A percentile compares a stretch with the other conserved stretches of the same genome.
Evolutionary conservation across 2,797 vertebrate genomes (phyloP).

Genomic region (Euphonia xanthogaster): DNA sequence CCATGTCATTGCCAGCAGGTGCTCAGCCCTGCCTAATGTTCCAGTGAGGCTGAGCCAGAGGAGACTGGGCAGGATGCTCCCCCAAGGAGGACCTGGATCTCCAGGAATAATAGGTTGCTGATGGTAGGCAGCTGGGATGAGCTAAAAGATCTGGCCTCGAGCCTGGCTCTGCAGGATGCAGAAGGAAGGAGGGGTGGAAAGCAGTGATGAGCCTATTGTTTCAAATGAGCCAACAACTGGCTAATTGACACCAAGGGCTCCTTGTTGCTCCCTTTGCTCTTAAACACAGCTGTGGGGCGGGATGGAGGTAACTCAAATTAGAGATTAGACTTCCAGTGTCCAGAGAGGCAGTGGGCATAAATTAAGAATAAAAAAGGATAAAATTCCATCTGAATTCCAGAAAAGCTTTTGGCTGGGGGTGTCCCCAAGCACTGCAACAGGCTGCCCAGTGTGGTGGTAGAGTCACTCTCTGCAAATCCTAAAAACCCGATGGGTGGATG

Average conservation of each 20-base stretch:
- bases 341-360: not conserved
- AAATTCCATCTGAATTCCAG: not conserved
- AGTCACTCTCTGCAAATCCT: not conserved
- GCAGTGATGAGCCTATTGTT: conserved; percentile 26
- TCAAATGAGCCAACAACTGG: not conserved
- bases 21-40: not conserved
- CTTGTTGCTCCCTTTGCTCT: not conserved
- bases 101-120: not conserved
- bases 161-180: conserved; percentile 5
- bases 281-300: not conserved
- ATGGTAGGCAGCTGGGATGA: not conserved
- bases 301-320: not conserved
- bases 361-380: not conserved
- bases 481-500: fast-evolving
- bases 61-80: not conserved
- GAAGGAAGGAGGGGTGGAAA: not conserved
- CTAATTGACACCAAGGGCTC: not conserved
- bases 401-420: not conserved
- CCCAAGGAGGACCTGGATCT: not conserved
- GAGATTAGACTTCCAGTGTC: not conserved
- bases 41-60: not conserved
- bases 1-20: fast-evolving
- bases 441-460: not conserved
- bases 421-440: not conserved
- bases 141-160: not conserved